These are phyloP conservation scores for Autographa gamma DNA, from an alignment of 2,888 invertebrate species.

Conservation along the genomic window DNA sequence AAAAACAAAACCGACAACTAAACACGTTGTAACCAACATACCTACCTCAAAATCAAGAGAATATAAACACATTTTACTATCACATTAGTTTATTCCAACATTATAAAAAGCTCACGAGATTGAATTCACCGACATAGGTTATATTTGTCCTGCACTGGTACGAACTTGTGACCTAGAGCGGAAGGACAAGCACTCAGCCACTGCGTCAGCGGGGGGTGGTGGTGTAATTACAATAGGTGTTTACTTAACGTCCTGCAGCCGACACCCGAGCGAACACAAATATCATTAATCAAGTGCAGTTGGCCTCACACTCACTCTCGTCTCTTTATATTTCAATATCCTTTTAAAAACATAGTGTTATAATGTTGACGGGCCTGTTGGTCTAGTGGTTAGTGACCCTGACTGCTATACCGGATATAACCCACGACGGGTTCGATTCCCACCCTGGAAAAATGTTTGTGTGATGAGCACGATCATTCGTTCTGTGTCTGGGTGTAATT, in stretches of 20 bases:
- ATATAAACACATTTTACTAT: too few relatives aligned
- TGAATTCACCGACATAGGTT: neutral
- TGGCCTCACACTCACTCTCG: neutral
- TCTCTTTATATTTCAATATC: neutral
- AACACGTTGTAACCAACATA: neutral
- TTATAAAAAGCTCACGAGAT: too few relatives aligned
- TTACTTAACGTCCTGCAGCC: conserved; percentile 23
- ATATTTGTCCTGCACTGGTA: neutral
- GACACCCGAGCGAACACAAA: conserved; percentile 39
- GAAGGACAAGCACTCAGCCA: neutral
- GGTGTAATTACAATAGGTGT: neutral
- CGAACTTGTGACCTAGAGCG: neutral
- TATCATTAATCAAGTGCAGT: conserved; percentile 53
- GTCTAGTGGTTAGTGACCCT: too few relatives aligned
- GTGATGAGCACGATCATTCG: too few relatives aligned
- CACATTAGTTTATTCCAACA: too few relatives aligned
- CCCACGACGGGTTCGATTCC: too few relatives aligned
- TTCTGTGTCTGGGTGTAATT: too few relatives aligned
- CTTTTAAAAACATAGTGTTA: too few relatives aligned
- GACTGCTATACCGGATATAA: too few relatives aligned
- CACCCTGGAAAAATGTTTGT: too few relatives aligned
- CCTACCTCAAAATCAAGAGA: too few relatives aligned
- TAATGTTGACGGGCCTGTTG: too few relatives aligned
- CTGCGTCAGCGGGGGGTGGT: neutral
- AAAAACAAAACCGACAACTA: neutral